phyloP scores from a whole-genome alignment of 2,888 invertebrate genomes.

The Melieria omissa region DNA sequence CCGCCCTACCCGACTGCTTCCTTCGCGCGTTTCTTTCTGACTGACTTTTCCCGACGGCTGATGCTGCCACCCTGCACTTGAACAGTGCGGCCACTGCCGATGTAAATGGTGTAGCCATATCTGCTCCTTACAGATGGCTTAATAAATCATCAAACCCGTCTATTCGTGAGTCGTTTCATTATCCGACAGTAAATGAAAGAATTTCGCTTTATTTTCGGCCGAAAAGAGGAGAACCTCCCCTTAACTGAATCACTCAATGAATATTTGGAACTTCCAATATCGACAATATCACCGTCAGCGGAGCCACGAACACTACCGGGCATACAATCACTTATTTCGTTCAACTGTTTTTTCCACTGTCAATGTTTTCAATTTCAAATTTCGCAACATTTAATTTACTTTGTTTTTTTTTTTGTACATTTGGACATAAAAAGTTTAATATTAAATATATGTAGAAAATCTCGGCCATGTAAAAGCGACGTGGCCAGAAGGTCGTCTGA shows the following conservation, averaged over 20 bases:
- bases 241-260: neutral
- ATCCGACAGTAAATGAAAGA: too few relatives aligned
- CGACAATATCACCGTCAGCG: neutral
- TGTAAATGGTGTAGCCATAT: too few relatives aligned
- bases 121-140: too few relatives aligned
- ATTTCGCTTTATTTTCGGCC: too few relatives aligned
- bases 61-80: too few relatives aligned
- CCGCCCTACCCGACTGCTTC: too few relatives aligned
- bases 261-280: neutral
- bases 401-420: neutral
- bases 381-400: constrained; percentile 12
- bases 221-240: too few relatives aligned
- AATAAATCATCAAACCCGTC: too few relatives aligned
- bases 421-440: constrained; percentile 9
- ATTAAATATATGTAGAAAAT: constrained; percentile 3
- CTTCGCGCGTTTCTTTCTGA: too few relatives aligned
- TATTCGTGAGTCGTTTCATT: too few relatives aligned
- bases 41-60: too few relatives aligned
- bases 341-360: constrained; percentile 4
- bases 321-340: neutral
- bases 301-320: neutral
- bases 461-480: neutral
- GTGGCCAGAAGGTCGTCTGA: neutral
- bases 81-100: too few relatives aligned
- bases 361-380: constrained; percentile 13